These are phyloP conservation scores for Camelus bactrianus DNA, from an alignment of 2,113 vertebrate genomes.

Conservation along the genomic window DNA sequence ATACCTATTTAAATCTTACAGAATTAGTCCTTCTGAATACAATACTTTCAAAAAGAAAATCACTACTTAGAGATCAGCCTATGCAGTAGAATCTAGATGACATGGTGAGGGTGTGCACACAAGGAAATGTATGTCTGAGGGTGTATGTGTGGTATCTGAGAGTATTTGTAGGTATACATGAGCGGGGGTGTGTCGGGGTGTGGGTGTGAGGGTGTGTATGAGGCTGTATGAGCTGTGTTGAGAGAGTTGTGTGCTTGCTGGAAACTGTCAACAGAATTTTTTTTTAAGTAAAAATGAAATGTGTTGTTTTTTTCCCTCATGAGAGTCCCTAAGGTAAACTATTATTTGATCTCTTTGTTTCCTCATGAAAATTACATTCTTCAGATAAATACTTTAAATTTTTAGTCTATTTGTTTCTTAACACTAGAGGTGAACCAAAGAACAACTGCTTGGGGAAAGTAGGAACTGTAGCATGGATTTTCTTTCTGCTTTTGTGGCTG, in stretches of 20 bases:
- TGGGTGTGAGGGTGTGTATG: background rate
- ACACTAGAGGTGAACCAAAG: background rate
- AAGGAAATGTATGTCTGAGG: conserved; percentile 8
- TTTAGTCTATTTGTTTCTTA: background rate
- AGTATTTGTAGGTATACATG: too few relatives aligned
- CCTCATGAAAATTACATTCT: background rate
- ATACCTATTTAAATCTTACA: background rate
- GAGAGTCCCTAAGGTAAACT: background rate
- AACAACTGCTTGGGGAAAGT: background rate
- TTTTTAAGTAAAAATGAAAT: conserved; percentile 26
- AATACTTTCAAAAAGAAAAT: background rate
- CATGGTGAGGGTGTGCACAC: background rate
- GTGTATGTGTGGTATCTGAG: background rate
- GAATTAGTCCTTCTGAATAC: background rate
- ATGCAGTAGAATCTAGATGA: background rate
- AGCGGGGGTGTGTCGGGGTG: background rate
- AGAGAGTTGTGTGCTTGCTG: background rate
- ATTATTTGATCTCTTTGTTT: conserved; percentile 1
- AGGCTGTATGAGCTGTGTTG: background rate
- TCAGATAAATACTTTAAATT: background rate
- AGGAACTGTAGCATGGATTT: background rate
- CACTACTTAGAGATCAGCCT: background rate
- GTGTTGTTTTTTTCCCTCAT: background rate
- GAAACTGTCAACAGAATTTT: background rate
- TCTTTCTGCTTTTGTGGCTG: background rate